A percentile compares a stretch with the other conserved stretches of the same genome.
Evolutionary conservation across 1,140 invertebrate species (phyloP).

Genomic region (Drosophila subobscura): DNA sequence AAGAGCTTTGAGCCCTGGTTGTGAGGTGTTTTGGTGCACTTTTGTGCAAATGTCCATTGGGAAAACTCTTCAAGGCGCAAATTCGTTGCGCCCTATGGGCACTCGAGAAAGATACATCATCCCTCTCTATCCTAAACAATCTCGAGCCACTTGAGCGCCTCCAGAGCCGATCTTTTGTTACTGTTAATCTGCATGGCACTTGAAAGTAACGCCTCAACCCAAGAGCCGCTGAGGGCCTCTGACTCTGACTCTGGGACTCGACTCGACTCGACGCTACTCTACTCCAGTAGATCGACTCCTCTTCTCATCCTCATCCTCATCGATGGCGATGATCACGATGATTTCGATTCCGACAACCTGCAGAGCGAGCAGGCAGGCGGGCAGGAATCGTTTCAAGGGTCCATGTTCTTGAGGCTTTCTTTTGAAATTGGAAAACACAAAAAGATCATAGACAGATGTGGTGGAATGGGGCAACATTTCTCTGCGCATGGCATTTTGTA

Average conservation of each 20-base stretch:
- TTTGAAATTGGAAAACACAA: conserved; percentile 51
- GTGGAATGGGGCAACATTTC: conserved; percentile 52
- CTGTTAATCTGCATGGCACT: conserved; percentile 63
- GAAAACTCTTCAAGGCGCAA: conserved; percentile 12
- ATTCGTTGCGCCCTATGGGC: conserved; percentile 41
- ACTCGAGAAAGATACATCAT: conserved; percentile 17
- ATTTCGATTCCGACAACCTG: conserved; percentile 55
- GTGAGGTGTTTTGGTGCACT: neutral
- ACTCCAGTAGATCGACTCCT: conserved; percentile 17
- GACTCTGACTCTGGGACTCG: conserved; percentile 1
- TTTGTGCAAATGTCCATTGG: conserved; percentile 23
- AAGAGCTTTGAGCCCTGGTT: neutral
- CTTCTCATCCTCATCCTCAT: conserved; percentile 61
- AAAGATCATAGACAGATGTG: conserved; percentile 50
- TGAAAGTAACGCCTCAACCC: conserved; percentile 43
- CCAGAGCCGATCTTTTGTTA: conserved; percentile 59
- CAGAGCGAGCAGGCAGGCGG: conserved; percentile 39
- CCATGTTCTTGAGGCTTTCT: conserved; percentile 57
- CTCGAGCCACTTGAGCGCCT: conserved; percentile 60
- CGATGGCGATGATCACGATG: conserved; percentile 54
- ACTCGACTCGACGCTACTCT: no score
- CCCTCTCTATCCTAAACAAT: conserved; percentile 19
- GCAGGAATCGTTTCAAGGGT: conserved; percentile 43
- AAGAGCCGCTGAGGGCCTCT: conserved; percentile 12
- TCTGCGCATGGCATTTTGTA: conserved; percentile 68